phyloP scores from a whole-genome alignment of 2,888 invertebrate species.

The Drosophila fulvimacula region DNA sequence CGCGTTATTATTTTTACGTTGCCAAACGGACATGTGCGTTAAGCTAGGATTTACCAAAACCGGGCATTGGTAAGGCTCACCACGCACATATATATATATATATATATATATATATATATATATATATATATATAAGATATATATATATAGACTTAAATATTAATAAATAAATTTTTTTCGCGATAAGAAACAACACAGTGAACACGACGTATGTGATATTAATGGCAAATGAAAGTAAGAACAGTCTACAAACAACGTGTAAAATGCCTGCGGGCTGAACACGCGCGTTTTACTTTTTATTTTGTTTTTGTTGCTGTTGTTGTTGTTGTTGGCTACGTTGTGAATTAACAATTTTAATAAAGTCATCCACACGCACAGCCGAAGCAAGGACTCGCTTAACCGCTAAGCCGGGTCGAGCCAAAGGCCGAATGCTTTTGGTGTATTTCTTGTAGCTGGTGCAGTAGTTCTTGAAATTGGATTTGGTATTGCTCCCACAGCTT shows the following conservation, averaged over 20 bases:
- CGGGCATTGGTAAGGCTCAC: slow-evolving; percentile 37
- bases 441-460: background rate
- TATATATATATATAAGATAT: background rate
- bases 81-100: background rate
- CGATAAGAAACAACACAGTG: slow-evolving; percentile 45
- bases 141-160: background rate
- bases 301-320: background rate
- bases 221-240: slow-evolving; percentile 21
- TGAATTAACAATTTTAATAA: slow-evolving; percentile 73
- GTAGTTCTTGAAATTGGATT: background rate
- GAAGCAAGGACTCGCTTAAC: slow-evolving; percentile 45
- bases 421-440: background rate
- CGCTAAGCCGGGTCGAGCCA: slow-evolving; percentile 21
- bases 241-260: slow-evolving; percentile 65
- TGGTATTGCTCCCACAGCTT: slow-evolving; percentile 3
- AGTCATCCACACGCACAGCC: slow-evolving; percentile 74
- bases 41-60: slow-evolving; percentile 61
- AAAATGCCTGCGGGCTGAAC: slow-evolving; percentile 55
- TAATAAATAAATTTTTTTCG: too few species aligned
- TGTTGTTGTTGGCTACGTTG: slow-evolving; percentile 30
- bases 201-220: slow-evolving; percentile 21
- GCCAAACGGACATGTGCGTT: slow-evolving; percentile 34
- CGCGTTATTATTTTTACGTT: slow-evolving; percentile 37
- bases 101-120: slow-evolving; percentile 14
- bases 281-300: slow-evolving; percentile 51